Evolutionary conservation across 2,113 vertebrate species (phyloP).

Genomic region (Phrynosoma platyrhinos): DNA sequence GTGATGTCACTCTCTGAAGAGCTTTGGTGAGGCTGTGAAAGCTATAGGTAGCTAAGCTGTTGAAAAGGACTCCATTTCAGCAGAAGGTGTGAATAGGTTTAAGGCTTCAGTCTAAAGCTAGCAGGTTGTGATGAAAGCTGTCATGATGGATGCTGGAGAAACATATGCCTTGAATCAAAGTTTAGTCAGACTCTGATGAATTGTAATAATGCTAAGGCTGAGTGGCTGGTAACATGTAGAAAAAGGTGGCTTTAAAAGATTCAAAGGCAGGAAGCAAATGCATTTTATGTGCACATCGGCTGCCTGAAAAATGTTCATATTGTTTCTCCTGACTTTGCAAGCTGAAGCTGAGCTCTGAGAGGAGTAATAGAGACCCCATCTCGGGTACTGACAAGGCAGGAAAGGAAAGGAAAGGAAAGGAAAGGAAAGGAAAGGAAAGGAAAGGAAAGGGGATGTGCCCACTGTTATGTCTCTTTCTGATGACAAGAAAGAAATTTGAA

Average conservation of each 20-base stretch:
- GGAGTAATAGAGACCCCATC: background rate
- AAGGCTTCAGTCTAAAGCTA: slow-evolving; percentile 73
- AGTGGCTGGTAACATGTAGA: slow-evolving; percentile 48
- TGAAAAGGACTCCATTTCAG: slow-evolving; percentile 60
- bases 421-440: background rate
- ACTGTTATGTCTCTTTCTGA: background rate
- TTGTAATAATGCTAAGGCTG: slow-evolving; percentile 45
- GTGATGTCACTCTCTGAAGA: slow-evolving; percentile 70
- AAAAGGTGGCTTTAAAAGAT: slow-evolving; percentile 43
- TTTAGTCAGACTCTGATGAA: slow-evolving; percentile 44
- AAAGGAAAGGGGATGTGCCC: background rate
- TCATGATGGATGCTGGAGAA: slow-evolving; percentile 55
- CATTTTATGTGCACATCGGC: slow-evolving; percentile 39
- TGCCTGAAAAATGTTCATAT: slow-evolving; percentile 58
- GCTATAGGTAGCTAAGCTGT: slow-evolving; percentile 75
- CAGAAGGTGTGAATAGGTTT: slow-evolving; percentile 78
- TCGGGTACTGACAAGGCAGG: background rate
- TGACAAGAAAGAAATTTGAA: background rate
- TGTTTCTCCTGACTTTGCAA: slow-evolving; percentile 29
- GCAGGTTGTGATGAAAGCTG: slow-evolving; percentile 75
- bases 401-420: background rate
- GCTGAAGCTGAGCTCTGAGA: background rate
- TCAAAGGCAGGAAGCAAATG: slow-evolving; percentile 50
- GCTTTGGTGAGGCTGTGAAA: slow-evolving; percentile 57
- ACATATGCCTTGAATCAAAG: slow-evolving; percentile 40